Percentiles rank a stretch among this genome's conserved stretches.
Conservation (phyloP, 2,113 vertebrate genomes). For the Megaceryle torquata region DNA sequence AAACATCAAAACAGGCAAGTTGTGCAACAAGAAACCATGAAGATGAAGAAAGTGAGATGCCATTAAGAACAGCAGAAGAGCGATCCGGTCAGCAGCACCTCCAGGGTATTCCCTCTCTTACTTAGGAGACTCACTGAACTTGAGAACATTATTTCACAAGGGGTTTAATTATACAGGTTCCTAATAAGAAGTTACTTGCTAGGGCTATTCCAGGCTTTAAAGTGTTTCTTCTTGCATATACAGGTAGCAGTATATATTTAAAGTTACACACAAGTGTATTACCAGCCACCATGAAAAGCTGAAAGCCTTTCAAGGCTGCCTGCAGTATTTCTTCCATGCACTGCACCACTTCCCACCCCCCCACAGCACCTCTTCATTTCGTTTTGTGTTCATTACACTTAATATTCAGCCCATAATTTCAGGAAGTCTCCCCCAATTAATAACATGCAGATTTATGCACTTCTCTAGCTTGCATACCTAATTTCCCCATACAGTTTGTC, state of each 20-base stretch:
- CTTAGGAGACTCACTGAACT: not conserved
- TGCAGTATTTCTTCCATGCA: not conserved
- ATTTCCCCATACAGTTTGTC: slow-evolving; percentile 54
- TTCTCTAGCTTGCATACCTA: slow-evolving; percentile 58
- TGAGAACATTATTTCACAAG: not conserved
- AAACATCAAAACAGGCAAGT: not conserved
- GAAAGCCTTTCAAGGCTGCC: not conserved
- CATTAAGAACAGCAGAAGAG: not conserved
- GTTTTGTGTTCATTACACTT: slow-evolving; percentile 11
- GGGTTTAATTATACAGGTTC: not conserved
- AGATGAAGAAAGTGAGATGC: not conserved
- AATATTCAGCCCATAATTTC: slow-evolving; percentile 49
- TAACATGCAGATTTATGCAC: slow-evolving; percentile 72
- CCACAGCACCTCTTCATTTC: not conserved
- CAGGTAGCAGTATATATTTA: not conserved
- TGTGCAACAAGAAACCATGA: not conserved
- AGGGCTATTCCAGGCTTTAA: not conserved
- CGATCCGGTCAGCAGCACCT: not conserved
- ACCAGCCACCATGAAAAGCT: not conserved
- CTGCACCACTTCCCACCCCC: not conserved
- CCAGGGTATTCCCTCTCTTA: no score
- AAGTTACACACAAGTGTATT: not conserved
- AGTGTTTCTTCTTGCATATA: not conserved
- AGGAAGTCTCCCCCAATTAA: slow-evolving; percentile 57
- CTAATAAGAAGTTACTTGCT: not conserved